Base-by-base conservation (phyloP, 2,113 vertebrate genomes). In the Malurus elegans region DNA sequence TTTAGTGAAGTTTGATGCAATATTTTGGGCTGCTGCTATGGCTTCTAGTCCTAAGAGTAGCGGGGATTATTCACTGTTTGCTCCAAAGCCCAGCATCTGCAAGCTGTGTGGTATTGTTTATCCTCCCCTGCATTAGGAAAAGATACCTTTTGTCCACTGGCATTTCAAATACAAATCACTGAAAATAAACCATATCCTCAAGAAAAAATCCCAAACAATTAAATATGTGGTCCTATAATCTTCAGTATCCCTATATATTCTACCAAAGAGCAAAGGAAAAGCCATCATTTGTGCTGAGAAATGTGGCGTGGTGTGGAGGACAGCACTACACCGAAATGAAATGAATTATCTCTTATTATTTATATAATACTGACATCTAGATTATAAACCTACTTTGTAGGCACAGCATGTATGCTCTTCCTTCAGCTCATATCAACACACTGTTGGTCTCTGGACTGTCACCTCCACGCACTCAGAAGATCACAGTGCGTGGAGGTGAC, bases 331-430 rank as follows among this genome's bases (percentile, higher is more conserved):
- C 6, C 23, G 62, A 67, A 81, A 86, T 23, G 31, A 70, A 80
- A 38, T 57, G 0, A 54, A 86, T 47, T 76, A 2, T 76, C 4
- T 88, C 12, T 57, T 69, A 54, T 47, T 51, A 40, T 66, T 73
- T 78, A 54, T 11, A 31, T 48, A 71, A 61, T 23, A 57, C 2
- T 0, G 1, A 45, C 65, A 79, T 79, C 45, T 92, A 72, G 57
- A 57, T 69, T 84, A 44, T 19, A 84, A 40, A 25, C 10, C 9
- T 51, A 8, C 48, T 93, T 71, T 74, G 40, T 72, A 82, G 19
- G 28, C 53, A 57, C 17, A 23, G 16, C 2, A 2, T 0, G 0
- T 45, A 50, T 10, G 40, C 29, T 57, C 13, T n/a, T 5, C 34
- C 58, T 61, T 89, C 57, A 85, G 13, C 18, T 78, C 71, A 18